Conservation (phyloP, 2,797 vertebrate genomes). For the Podarcis lilfordi region DNA sequence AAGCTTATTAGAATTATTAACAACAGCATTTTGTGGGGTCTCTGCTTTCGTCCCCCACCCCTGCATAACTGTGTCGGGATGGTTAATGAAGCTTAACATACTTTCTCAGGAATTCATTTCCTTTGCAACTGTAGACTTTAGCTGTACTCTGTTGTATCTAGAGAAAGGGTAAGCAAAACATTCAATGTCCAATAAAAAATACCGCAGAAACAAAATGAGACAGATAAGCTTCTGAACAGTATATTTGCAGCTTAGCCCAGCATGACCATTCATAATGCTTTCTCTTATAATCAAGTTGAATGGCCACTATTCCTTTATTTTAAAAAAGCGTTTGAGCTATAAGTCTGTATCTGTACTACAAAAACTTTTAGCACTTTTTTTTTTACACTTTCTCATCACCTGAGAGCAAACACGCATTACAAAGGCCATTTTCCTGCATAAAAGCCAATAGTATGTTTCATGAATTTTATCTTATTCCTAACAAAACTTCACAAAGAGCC, state of each 20-base stretch:
- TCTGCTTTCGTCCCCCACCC: neutral
- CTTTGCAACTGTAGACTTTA: neutral
- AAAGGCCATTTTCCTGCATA: slow-evolving; percentile 29
- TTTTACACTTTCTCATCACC: neutral
- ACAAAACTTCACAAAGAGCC: neutral
- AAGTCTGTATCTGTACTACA: slow-evolving; percentile 42
- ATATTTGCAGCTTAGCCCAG: neutral
- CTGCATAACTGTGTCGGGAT: slow-evolving; percentile 3
- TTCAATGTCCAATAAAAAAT: slow-evolving; percentile 27
- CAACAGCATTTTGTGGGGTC: neutral
- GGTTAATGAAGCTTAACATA: slow-evolving; percentile 13
- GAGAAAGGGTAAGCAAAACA: slow-evolving; percentile 26
- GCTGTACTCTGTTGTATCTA: neutral
- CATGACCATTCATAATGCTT: neutral
- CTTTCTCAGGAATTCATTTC: slow-evolving; percentile 20
- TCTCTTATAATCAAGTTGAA: neutral
- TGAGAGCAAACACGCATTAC: slow-evolving; percentile 15
- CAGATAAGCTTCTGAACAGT: slow-evolving; percentile 5
- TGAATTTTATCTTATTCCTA: slow-evolving; percentile 29
- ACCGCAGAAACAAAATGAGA: slow-evolving; percentile 7
- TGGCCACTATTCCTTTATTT: neutral
- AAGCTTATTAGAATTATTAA: slow-evolving; percentile 10
- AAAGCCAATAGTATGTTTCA: slow-evolving; percentile 30
- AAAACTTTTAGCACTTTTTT: slow-evolving; percentile 37
- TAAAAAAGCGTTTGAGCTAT: neutral